Evolutionary conservation across 2,888 invertebrate species (phyloP), one percentile per base, ranked within the genome.

Genomic region (Netelia virgata): DNA sequence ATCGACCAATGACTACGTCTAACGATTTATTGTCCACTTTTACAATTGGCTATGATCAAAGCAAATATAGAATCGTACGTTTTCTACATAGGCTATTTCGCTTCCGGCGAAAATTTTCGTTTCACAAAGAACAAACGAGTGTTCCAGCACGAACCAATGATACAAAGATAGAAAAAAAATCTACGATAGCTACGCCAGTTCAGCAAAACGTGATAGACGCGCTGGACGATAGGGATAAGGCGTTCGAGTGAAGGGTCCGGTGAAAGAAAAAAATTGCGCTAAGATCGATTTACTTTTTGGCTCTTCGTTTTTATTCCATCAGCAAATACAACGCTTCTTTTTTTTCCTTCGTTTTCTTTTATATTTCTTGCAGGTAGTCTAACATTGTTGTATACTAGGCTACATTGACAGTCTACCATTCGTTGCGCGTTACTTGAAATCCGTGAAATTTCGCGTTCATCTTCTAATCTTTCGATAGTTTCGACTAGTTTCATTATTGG

Each of bases 261-360:
- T 89, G 86, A 89, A 90, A 90, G 89, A 90, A 88, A 90, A 90
- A 90, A 88, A 86, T 88, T 88, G 88, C 88, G 86, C 90, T 89
- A 91, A 91, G 90, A 91, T 90, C 90, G 90, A 91, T 90, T 90
- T 87, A 89, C 89, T 86, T 88, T 75, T 77, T 72, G 78, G 16
- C 63, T 63, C 59, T 50, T 70, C 66, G 75, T 76, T 87, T 91
- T 91, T 90, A 91, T 92, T 91, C 86, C 88, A 91, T 86, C 88
- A 88, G 70, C 89, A 91, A 86, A 90, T 92, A 92, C 92, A 92
- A 90, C 89, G 88, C 88, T 28, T 89, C 88, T 28, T 89, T 88
- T 84, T 72, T 84, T 82, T 82, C 85, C 70, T 75, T 69, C 82
- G 68, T 73, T 81, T 36, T 57, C 78, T 76, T 76, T 76, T 83